Conservation (phyloP, 2,113 vertebrate species). For the Paraplagusia blochii region DNA sequence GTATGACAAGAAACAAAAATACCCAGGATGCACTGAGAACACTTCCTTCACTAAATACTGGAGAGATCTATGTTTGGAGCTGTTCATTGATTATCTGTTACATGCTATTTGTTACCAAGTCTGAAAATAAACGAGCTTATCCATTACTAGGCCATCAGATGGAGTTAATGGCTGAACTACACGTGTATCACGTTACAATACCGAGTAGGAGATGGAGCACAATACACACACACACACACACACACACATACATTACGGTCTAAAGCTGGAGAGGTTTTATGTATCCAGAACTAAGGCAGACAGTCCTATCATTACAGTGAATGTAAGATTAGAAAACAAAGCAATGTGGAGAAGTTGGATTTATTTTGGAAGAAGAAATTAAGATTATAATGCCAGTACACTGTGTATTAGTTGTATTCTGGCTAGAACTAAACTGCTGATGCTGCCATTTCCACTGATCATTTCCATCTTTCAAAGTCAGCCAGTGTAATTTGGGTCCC, state of each 20-base stretch:
- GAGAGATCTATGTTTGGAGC: constrained; percentile 18
- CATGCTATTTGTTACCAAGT: constrained; percentile 23
- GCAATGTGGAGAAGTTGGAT: too few relatives aligned
- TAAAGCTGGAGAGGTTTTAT: constrained; percentile 7
- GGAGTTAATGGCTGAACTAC: constrained; percentile 34
- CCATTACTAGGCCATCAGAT: constrained; percentile 20
- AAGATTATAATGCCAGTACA: too few relatives aligned
- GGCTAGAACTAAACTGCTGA: too few relatives aligned
- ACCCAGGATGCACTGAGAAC: neutral
- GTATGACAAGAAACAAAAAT: neutral
- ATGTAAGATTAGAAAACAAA: too few relatives aligned
- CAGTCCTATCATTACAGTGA: too few relatives aligned
- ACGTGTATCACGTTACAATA: constrained; percentile 33
- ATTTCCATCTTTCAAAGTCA: too few relatives aligned
- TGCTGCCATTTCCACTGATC: too few relatives aligned
- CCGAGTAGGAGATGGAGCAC: constrained; percentile 11
- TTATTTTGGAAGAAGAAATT: too few relatives aligned
- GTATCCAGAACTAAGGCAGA: neutral
- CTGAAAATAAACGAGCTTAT: constrained; percentile 39
- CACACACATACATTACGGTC: neutral
- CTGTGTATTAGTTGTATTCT: too few relatives aligned
- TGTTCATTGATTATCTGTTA: constrained; percentile 35
- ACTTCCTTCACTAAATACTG: constrained; percentile 9
- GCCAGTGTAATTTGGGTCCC: too few relatives aligned
- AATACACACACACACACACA: constrained; percentile 1